Conservation (phyloP, 2,113 vertebrate species). For the Hiodon tergisus region DNA sequence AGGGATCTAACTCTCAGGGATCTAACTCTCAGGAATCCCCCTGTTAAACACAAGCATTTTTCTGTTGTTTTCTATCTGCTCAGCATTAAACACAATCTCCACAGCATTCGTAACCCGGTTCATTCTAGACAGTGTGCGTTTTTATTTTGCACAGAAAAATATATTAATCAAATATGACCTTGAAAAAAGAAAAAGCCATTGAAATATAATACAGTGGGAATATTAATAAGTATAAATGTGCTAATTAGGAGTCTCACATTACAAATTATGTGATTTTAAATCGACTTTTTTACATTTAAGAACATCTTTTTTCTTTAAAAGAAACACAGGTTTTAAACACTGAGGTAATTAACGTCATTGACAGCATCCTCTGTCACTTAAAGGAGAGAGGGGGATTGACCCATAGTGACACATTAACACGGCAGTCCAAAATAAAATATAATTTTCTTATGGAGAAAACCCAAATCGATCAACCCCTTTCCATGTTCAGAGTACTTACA, state of each 20-base stretch:
- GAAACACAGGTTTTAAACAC: background rate
- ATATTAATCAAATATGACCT: conserved; percentile 47
- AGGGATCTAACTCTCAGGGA: background rate
- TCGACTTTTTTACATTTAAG: conserved; percentile 29
- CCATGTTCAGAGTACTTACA: no score
- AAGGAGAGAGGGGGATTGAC: no score
- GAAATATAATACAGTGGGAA: conserved; percentile 48
- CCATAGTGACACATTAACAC: no score
- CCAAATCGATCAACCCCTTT: no score
- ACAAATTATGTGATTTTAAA: conserved; percentile 58
- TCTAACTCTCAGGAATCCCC: no score
- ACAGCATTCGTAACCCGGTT: background rate
- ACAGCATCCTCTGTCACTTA: no score
- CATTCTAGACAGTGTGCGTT: background rate
- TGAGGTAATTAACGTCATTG: conserved; percentile 12
- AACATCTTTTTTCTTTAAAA: no score
- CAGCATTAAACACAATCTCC: background rate
- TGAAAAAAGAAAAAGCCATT: conserved; percentile 38
- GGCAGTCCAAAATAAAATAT: no score
- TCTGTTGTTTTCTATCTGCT: no score
- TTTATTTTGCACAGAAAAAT: background rate
- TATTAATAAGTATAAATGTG: conserved; percentile 52
- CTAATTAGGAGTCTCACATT: conserved; percentile 52
- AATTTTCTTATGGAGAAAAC: no score
- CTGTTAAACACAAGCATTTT: no score